Evolutionary conservation across 2,888 invertebrate genomes (phyloP), one percentile per base, ranked within the genome.

Genomic region (Glomeris marginata): DNA sequence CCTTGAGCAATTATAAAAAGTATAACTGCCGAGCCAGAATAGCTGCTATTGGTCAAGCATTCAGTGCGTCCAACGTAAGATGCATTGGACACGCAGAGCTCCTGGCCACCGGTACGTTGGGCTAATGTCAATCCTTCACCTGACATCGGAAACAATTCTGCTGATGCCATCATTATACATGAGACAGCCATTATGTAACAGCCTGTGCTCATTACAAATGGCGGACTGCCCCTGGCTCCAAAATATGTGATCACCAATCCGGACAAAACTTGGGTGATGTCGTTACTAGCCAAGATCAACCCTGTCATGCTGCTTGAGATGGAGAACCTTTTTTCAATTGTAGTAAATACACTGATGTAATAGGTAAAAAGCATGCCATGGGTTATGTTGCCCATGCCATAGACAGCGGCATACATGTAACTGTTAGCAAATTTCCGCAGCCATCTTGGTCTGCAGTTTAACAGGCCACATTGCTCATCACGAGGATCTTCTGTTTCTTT

Each of bases 181-280:
- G 78, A 80, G 2, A 75, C 60, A 1, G 79, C 77, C 21, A 77
- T 75, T 2, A 74, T 73, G 49, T 74, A 67, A 41, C 77, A 75
- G n/a, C 79, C 79, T 54, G 77, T 69, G 3, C 80, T 78, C 61
- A 81, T 78, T 80, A 81, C 81, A 58, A 80, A 67, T 1, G 83
- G 81, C 53, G 81, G 70, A 66, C 81, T 80, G 38, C 80, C 77
- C 60, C 74, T 73, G 53, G 79, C 79, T 18, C 77, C 79, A 61
- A 80, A 80, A 60, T 81, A 81, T 54, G 78, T 77, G 52, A 81
- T 63, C 20, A 77, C 70, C 15, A 77, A 73, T 2, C 80, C 78
- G 33, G 78, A 75, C 56, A 81, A 69, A 50, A 81, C 69, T 62
- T 78, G 78, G 58, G 80, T 80, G 55, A 82, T 76, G 62, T 82